phyloP scores from a whole-genome alignment of 2,113 vertebrate genomes.

The Gavia stellata region DNA sequence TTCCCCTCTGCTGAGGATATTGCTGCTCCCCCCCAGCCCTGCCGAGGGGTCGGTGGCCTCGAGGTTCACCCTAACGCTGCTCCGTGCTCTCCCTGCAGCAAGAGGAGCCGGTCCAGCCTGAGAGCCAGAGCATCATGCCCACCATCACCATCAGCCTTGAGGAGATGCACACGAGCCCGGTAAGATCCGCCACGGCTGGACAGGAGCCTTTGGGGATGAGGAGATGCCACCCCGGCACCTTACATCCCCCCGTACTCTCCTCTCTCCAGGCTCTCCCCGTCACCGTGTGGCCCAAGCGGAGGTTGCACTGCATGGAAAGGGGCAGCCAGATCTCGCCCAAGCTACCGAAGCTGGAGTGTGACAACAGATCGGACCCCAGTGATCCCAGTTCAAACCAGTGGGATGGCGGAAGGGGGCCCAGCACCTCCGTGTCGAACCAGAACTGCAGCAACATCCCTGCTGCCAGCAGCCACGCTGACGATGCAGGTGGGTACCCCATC shows the following conservation, averaged over 20 bases:
- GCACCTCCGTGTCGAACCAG: neutral
- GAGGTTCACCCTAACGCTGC: neutral
- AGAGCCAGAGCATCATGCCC: neutral
- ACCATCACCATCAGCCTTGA: neutral
- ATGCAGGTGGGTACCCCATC: neutral
- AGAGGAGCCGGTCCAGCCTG: neutral
- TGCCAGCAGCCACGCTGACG: neutral
- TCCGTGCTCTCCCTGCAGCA: neutral
- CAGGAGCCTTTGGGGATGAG: neutral
- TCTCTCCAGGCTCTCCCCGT: neutral
- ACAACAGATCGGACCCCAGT: fast-evolving
- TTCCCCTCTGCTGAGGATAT: neutral
- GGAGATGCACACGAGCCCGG: neutral
- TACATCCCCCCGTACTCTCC: neutral
- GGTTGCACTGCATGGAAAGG: neutral
- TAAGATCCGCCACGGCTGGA: neutral
- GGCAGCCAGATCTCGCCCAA: conserved; percentile 26
- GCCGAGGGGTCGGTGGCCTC: neutral
- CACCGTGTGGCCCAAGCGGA: neutral
- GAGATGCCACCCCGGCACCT: neutral
- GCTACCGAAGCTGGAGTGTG: conserved; percentile 45
- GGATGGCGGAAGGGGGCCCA: neutral
- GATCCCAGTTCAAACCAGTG: neutral
- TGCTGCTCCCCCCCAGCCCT: neutral
- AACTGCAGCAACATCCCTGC: neutral